Base-by-base conservation (phyloP, 2,888 invertebrate species). In the Sesamia inferens region DNA sequence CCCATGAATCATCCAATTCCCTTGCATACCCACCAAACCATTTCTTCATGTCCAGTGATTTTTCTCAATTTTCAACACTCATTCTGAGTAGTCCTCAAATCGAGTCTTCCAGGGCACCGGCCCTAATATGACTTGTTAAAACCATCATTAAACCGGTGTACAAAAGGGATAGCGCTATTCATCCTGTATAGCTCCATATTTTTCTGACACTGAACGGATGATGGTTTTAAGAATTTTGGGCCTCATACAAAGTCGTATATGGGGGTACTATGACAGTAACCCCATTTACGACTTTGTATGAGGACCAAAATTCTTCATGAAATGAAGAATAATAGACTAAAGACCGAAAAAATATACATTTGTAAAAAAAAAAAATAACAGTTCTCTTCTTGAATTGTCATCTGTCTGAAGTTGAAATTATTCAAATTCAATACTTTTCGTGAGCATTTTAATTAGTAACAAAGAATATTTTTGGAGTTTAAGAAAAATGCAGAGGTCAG, bases 401-500 rank as follows among this genome's bases (percentile, higher is more conserved):
- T 13, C 19, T 78, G 78, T 14, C 78, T 54, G n/a, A 47, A 72
- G 39, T n/a, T 22, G 39, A 19, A 55, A 47, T 67, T 44, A 44
- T 44, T 31, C 11, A 5, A 47, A 39, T 22, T 47, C 2, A 31
- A 31, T 31, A 31, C 31, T 31, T 31, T 1, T 31, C 22, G 22
- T 54, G 42, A 47, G 19, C 11, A 4, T 24, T 72, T 55, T 47
- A 10, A 13, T 61, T 13, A 44, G 10, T 22, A 42, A 64, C 19
- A 10, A 24, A 22, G n/a, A 10, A 14, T 16, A 44, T n/a, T 42
- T 71, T 24, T 58, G n/a, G 13, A 48, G n/a, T 68, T 19, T 64
- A 31, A 57, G 22, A 48, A 48, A 39, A 61, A 89, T 90, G 90
- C 69, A 72, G 39, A 87, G 81, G 3, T 75, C 89, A 1, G 55